Percentiles rank a stretch among this genome's conserved stretches.
Conservation (phyloP, 1,140 invertebrate genomes). For the Mesaphorura yosii region DNA sequence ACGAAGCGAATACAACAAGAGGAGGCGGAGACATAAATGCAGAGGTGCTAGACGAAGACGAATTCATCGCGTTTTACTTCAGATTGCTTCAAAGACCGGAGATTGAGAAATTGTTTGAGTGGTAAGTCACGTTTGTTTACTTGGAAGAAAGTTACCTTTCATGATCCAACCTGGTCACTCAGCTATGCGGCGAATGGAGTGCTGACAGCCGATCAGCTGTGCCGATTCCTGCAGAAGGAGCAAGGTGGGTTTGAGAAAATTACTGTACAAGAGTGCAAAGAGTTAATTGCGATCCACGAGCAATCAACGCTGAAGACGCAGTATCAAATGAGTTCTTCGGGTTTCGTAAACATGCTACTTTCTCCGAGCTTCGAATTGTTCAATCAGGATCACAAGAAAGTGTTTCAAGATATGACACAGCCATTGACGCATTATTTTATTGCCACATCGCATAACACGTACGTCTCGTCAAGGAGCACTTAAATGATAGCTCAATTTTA, state of each 20-base stretch:
- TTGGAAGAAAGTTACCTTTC: background rate
- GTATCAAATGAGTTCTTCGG: constrained; percentile 31
- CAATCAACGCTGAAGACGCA: constrained; percentile 32
- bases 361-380: constrained; percentile 33
- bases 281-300: constrained; percentile 37
- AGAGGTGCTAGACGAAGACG: constrained; percentile 40
- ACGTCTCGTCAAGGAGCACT: too few species aligned
- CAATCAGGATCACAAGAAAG: background rate
- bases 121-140: constrained; percentile 32
- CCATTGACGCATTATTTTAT: constrained; percentile 8
- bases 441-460: constrained; percentile 10
- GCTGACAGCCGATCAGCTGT: constrained; percentile 24
- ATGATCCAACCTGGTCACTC: background rate
- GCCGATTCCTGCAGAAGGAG: constrained; percentile 30
- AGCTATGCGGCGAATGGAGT: constrained; percentile 11
- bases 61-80: constrained; percentile 46
- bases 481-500: background rate
- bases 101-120: constrained; percentile 42
- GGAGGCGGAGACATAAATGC: constrained; percentile 12
- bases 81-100: constrained; percentile 41
- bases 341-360: constrained; percentile 37
- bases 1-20: constrained; percentile 43
- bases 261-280: constrained; percentile 31
- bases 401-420: constrained; percentile 3
- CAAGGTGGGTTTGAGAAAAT: constrained; percentile 29